These are phyloP conservation scores for Tenebrosternarchus preto DNA, from an alignment of 2,113 vertebrate species.

Conservation along the genomic window DNA sequence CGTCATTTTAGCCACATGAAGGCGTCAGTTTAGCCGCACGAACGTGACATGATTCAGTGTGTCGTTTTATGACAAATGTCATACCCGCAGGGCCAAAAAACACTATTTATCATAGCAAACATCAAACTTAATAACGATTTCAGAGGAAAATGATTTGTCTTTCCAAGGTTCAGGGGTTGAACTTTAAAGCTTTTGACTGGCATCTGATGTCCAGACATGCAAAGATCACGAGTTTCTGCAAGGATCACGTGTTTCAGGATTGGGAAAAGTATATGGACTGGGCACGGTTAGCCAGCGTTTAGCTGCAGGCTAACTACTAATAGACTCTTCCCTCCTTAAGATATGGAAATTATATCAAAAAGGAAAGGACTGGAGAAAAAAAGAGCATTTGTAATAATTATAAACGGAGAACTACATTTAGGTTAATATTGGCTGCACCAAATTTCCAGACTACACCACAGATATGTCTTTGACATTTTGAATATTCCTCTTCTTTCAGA, in stretches of 20 bases:
- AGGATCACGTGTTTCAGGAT: too few relatives aligned
- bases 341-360: conserved; percentile 16
- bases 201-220: too few relatives aligned
- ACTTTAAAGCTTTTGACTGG: too few relatives aligned
- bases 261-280: background rate
- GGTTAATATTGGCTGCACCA: background rate
- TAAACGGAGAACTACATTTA: background rate
- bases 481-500: background rate
- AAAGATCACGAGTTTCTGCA: too few relatives aligned
- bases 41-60: conserved; percentile 5
- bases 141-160: too few relatives aligned
- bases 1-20: background rate
- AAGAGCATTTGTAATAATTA: background rate
- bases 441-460: too few relatives aligned
- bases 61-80: conserved; percentile 7
- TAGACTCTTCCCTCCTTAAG: conserved; percentile 3
- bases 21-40: background rate
- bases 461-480: background rate
- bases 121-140: too few relatives aligned
- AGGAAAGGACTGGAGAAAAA: conserved; percentile 6
- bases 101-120: background rate
- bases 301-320: background rate
- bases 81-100: background rate
- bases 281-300: background rate
- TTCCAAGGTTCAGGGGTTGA: too few relatives aligned